phyloP scores from a whole-genome alignment of 2,888 invertebrate species.

The Tholera decimalis region DNA sequence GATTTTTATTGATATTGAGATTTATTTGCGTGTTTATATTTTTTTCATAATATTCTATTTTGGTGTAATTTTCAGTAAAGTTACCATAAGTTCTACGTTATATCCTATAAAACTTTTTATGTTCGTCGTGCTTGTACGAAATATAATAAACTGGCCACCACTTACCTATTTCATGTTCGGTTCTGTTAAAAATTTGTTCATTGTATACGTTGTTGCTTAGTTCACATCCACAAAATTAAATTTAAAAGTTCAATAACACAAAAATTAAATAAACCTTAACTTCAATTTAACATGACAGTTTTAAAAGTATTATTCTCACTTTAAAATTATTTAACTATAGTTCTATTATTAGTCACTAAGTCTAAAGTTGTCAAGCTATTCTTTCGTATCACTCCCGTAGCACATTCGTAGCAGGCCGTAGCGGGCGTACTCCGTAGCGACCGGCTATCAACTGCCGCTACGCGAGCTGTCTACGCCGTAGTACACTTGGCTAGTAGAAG shows the following conservation, averaged over 20 bases:
- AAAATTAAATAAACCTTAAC: constrained; percentile 5
- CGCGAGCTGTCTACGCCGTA: constrained; percentile 79
- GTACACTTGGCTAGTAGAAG: constrained; percentile 52
- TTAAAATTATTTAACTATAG: constrained; percentile 16
- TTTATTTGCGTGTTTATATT: no score
- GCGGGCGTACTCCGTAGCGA: constrained; percentile 79
- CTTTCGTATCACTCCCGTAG: constrained; percentile 67
- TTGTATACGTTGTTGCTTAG: constrained; percentile 19
- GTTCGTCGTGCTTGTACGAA: not conserved
- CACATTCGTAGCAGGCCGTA: constrained; percentile 67
- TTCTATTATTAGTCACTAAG: constrained; percentile 53
- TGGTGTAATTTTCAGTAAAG: no score
- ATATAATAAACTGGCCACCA: not conserved
- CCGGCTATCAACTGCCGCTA: constrained; percentile 82
- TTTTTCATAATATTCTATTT: no score
- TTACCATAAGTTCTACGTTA: no score
- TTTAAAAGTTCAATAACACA: constrained; percentile 13
- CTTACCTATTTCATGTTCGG: constrained; percentile 58
- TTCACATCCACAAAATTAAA: constrained; percentile 46
- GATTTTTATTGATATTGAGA: accelerated
- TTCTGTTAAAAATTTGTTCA: constrained; percentile 35
- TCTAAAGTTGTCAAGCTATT: constrained; percentile 58
- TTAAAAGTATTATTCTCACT: constrained; percentile 35
- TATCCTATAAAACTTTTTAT: not conserved
- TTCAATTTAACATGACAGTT: constrained; percentile 12